Conservation (phyloP, 2,888 invertebrate genomes). For the Xanthia togata region DNA sequence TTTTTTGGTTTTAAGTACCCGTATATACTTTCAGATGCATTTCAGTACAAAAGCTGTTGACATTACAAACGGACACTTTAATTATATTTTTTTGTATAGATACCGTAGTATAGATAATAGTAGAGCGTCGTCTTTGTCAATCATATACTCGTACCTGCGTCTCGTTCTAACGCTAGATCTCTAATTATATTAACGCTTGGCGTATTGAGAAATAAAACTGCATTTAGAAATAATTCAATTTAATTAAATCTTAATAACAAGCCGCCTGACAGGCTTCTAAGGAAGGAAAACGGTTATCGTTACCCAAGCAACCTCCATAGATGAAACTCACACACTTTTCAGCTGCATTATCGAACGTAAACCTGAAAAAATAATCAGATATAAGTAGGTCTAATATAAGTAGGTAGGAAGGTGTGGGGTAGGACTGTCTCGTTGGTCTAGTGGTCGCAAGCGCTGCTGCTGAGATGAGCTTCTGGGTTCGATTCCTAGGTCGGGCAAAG, state of each 20-base stretch:
- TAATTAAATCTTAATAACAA: conserved; percentile 20
- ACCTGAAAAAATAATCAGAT: conserved; percentile 30
- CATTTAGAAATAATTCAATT: background rate
- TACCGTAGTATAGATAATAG: too few species aligned
- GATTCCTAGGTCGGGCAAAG: too few species aligned
- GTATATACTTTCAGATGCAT: too few species aligned
- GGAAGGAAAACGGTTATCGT: conserved; percentile 37
- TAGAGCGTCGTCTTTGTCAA: background rate
- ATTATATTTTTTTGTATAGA: too few species aligned
- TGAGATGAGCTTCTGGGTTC: too few species aligned
- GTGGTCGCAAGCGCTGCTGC: too few species aligned
- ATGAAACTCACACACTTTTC: conserved; percentile 19
- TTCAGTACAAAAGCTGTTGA: too few species aligned
- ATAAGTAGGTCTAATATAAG: background rate
- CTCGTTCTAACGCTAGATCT: background rate
- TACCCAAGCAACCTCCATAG: conserved; percentile 40
- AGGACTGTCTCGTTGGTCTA: too few species aligned
- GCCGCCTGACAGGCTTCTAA: conserved; percentile 42
- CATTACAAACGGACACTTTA: too few species aligned
- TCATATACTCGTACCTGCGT: background rate
- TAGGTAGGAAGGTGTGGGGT: too few species aligned
- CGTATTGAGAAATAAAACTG: background rate
- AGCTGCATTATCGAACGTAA: conserved; percentile 2
- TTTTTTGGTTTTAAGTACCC: too few species aligned
- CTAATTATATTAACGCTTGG: background rate